Evolutionary conservation across 2,888 invertebrate genomes (phyloP).

Genomic region (Piscicola geometra): DNA sequence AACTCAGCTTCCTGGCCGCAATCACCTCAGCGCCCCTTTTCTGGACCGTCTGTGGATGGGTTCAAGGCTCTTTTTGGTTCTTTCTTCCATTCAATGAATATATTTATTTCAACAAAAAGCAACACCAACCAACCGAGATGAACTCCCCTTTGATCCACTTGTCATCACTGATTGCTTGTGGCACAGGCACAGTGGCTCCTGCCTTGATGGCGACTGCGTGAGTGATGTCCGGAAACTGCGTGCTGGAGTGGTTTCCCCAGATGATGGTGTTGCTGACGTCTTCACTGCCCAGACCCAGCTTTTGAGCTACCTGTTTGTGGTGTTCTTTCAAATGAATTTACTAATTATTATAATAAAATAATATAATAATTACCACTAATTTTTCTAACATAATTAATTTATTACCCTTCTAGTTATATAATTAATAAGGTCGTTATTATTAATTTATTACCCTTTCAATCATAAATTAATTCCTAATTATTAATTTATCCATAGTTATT

Average conservation of each 20-base stretch:
- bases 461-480: too few species aligned
- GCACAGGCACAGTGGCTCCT: slow-evolving; percentile 56
- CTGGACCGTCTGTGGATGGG: slow-evolving; percentile 72
- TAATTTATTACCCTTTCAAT: too few species aligned
- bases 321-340: too few species aligned
- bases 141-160: slow-evolving; percentile 76
- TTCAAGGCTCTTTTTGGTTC: too few species aligned
- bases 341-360: too few species aligned
- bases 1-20: slow-evolving; percentile 92
- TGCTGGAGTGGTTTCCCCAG: slow-evolving; percentile 99
- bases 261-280: slow-evolving; percentile 85
- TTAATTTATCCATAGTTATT: neutral
- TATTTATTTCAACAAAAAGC: too few species aligned
- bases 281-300: slow-evolving; percentile 50
- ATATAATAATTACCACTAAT: too few species aligned
- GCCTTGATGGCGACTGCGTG: slow-evolving; percentile 53
- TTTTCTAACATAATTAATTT: too few species aligned
- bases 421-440: too few species aligned
- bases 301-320: slow-evolving; percentile 8
- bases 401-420: too few species aligned
- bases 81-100: too few species aligned
- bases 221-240: slow-evolving; percentile 90
- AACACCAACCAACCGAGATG: slow-evolving; percentile 63
- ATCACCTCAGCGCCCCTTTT: slow-evolving; percentile 96
- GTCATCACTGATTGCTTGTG: slow-evolving; percentile 72